Percentiles rank a stretch among this genome's conserved stretches.
These are phyloP conservation scores for Actinopyga echinites DNA, from an alignment of 53 echinoderm and acorn worm genomes.

Conservation along the genomic window DNA sequence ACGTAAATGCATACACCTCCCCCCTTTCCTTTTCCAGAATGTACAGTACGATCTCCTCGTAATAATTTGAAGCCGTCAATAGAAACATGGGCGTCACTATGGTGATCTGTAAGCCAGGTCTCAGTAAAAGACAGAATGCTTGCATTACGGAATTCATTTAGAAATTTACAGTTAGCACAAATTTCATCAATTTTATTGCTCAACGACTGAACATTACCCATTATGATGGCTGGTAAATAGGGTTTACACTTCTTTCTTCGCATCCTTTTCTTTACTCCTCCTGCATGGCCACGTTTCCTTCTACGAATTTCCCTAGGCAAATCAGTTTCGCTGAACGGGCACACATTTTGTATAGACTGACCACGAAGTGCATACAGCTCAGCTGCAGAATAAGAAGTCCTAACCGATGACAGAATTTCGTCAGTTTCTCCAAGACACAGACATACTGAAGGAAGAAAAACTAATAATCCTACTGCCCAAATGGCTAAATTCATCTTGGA, in stretches of 20 bases:
- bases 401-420: background rate
- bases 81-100: background rate
- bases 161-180: background rate
- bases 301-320: slow-evolving; percentile 5
- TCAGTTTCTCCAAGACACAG: background rate
- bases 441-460: background rate
- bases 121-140: background rate
- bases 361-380: slow-evolving; percentile 1
- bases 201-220: slow-evolving; percentile 36
- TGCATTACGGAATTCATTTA: background rate
- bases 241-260: background rate
- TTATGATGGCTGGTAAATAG: slow-evolving; percentile 11
- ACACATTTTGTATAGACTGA: background rate
- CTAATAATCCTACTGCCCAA: background rate
- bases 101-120: slow-evolving; percentile 21
- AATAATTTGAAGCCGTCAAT: slow-evolving; percentile 22
- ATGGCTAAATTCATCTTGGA: background rate
- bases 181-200: slow-evolving; percentile 15
- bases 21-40: slow-evolving; percentile 43
- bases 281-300: slow-evolving; percentile 21
- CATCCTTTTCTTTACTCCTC: slow-evolving; percentile 10
- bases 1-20: slow-evolving; percentile 46
- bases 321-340: background rate
- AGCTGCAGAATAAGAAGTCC: background rate
- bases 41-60: slow-evolving; percentile 28